Base-by-base conservation (phyloP, 2,113 vertebrate genomes). In the Leuciscus idus region DNA sequence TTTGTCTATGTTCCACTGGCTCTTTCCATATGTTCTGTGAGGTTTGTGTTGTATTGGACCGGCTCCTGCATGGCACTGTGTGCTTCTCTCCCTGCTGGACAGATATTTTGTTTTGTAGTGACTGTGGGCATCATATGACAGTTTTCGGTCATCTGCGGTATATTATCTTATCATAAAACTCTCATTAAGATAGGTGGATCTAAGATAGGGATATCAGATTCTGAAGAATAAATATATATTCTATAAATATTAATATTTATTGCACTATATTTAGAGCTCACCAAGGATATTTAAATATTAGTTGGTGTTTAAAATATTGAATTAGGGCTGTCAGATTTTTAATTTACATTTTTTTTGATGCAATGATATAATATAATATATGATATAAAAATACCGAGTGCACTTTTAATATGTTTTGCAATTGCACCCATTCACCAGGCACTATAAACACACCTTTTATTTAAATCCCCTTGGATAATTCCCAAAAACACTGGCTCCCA, bases 401-500 rank as follows among this genome's bases (percentile, higher is more conserved):
- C 15, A 9, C 74, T 52, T 6, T 76, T 52, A 30, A 30, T 19
- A 50, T 28, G 13, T 77, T 77, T 9, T 52, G 74, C 26, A 76
- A 52, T 52, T 48, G 6, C 48, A n/a, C 4, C 72, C 72, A 75
- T 48, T 75, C 23, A 26, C 8, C 28, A 36, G 50, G 23, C 30
- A 36, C 9, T 26, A 39, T 52, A 36, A 80, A 43, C 55, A 79
- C 52, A 80, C 36, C 19, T 80, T 61, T 43, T 23, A 80, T 43
- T 61, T 62, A 61, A 80, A 77, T 77, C 77, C 78, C 57, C 0
- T 17, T 3, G 13, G 57, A 81, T 66, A 48, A 81, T 48, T 26
- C 15, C 23, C 6, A 1, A 28, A 50, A 76, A 28, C 12, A 26
- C 57, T 80, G 78, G 21, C 33, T 43, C 8, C 15, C 8, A 64